Percentiles rank a stretch among this genome's conserved stretches.
Evolutionary conservation across 2,888 invertebrate genomes (phyloP).

Genomic region (Onchidella celtica): DNA sequence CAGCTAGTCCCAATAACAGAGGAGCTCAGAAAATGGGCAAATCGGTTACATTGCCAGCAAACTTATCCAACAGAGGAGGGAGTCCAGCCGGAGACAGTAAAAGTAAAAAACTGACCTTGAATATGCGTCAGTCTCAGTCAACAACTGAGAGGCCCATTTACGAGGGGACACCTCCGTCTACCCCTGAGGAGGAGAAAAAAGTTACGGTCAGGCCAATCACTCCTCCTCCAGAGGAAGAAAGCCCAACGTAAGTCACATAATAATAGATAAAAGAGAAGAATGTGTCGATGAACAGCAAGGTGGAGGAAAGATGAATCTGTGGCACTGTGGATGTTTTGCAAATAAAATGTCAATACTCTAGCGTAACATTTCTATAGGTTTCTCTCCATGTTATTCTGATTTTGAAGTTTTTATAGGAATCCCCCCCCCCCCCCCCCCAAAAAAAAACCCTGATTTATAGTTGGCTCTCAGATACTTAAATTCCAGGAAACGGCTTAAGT

Average conservation of each 20-base stretch:
- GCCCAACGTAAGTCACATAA: conserved; percentile 13
- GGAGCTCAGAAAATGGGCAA: conserved; percentile 35
- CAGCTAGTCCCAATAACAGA: conserved; percentile 25
- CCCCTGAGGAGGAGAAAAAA: conserved; percentile 65
- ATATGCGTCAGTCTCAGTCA: conserved; percentile 50
- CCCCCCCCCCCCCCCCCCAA: too few species aligned
- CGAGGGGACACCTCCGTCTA: conserved; percentile 72
- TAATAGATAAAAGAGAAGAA: background rate
- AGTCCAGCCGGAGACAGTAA: conserved; percentile 16
- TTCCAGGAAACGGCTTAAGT: too few species aligned
- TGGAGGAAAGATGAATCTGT: too few species aligned
- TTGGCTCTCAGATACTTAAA: too few species aligned
- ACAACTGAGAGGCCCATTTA: conserved; percentile 66
- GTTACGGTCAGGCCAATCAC: conserved; percentile 64
- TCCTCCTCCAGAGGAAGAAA: conserved; percentile 58
- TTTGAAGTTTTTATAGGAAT: too few species aligned
- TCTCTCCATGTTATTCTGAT: too few species aligned
- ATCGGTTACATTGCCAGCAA: conserved; percentile 52
- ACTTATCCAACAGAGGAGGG: conserved; percentile 31
- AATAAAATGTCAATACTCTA: too few species aligned
- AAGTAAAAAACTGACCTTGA: conserved; percentile 45
- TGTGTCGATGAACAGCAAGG: background rate
- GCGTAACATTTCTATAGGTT: too few species aligned
- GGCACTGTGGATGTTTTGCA: too few species aligned
- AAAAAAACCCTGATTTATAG: too few species aligned